phyloP scores from a whole-genome alignment of 2,113 vertebrate genomes.

The Tyto alba region DNA sequence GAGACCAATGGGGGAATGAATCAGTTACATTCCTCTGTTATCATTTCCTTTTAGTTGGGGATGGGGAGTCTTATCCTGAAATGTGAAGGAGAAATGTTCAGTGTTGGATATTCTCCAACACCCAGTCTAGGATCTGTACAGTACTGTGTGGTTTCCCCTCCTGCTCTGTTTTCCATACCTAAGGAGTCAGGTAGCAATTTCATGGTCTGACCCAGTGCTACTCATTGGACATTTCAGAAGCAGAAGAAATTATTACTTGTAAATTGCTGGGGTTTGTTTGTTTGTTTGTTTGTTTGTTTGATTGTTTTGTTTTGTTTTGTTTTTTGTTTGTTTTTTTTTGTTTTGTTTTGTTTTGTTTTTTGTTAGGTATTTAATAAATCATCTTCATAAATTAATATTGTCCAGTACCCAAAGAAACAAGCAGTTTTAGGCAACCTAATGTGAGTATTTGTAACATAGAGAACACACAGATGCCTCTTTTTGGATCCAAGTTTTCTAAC shows the following conservation, averaged over 20 bases:
- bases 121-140: background rate
- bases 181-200: background rate
- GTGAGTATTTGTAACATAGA: background rate
- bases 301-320: too few relatives aligned
- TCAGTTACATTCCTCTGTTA: background rate
- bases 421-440: background rate
- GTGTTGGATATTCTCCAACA: background rate
- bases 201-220: background rate
- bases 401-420: background rate
- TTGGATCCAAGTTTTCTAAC: background rate
- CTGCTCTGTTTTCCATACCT: background rate
- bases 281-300: too few relatives aligned
- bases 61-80: background rate
- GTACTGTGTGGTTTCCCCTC: background rate
- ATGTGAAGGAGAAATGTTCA: background rate
- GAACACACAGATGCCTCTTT: background rate
- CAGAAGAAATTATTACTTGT: background rate
- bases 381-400: background rate
- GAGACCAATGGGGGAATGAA: background rate
- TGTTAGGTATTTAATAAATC: background rate
- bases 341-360: too few relatives aligned
- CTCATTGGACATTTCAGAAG: background rate
- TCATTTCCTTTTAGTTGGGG: background rate
- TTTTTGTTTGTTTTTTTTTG: too few relatives aligned
- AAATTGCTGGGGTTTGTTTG: too few relatives aligned